Evolutionary conservation across 2,113 vertebrate genomes (phyloP), one percentile per base, ranked within the genome.

Genomic region (Sakesphorus luctuosus): DNA sequence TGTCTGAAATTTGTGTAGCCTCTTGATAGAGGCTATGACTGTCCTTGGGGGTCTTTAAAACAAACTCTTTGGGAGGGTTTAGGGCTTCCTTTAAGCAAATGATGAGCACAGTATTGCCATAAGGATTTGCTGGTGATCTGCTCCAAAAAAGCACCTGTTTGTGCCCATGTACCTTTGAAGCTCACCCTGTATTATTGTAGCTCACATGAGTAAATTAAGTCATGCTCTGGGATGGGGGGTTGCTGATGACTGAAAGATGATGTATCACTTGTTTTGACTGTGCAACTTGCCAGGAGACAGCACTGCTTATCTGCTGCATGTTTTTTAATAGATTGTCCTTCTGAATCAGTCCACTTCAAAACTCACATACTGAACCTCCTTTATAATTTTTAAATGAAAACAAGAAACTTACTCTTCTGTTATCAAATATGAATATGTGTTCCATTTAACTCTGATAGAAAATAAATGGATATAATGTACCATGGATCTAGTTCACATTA

Each of bases 201-300:
- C 23, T 67, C 24, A 17, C n/a, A 53, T 86, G 65, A 75, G 6
- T 69, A 50, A 81, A 52, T 77, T 35, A 63, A 84, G 11, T 71
- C 21, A 8, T 38, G 8, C n/a, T 18, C 3, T 2, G 3, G 44
- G 36, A 35, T 0, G 1, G 49, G 59, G 6, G 56, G 18, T 58
- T 90, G n/a, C 63, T 26, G 2, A 7, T 59, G 18, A 17, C 9
- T 62, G 61, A 67, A 78, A 74, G 19, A 20, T 67, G 16, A 15
- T 67, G 3, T 47, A 13, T 69, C 7, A 7, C 50, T 73, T 56
- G 12, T 43, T 79, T 68, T 55, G 56, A 9, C 73, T 72, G 15
- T 62, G 28, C 1, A 4, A 4, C 23, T 69, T 95, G 46, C 24
- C 26, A 20, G 52, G n/a, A 69, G 55, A 50, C 76, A 79, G 24